Conservation (phyloP, 2,888 invertebrate species). For the Caenorhabditis panamensis region DNA sequence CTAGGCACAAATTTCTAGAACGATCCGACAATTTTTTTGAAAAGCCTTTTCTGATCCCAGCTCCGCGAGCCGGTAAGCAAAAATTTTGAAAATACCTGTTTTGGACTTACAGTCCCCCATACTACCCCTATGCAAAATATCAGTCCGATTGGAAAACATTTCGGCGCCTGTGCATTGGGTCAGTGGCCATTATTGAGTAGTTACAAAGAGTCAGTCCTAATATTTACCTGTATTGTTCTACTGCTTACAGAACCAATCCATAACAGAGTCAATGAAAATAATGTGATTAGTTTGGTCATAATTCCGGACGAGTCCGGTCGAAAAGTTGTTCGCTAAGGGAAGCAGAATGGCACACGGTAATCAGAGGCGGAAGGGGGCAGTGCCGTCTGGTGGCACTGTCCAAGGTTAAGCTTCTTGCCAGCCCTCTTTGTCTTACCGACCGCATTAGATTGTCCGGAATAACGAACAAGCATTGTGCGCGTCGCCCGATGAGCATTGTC, state of each 20-base stretch:
- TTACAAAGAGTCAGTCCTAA: too few species aligned
- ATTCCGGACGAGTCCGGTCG: conserved; percentile 55
- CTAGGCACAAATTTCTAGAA: too few species aligned
- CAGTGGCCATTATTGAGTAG: too few species aligned
- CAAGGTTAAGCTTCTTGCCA: conserved; percentile 43
- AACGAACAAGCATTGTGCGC: conserved; percentile 56
- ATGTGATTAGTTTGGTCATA: conserved; percentile 13
- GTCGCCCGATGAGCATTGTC: conserved; percentile 49
- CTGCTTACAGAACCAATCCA: conserved; percentile 36
- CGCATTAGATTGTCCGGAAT: conserved; percentile 58
- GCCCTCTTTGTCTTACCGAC: conserved; percentile 49
- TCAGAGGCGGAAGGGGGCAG: conserved; percentile 27
- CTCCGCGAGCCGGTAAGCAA: too few species aligned
- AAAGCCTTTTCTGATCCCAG: too few species aligned
- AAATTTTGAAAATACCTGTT: too few species aligned
- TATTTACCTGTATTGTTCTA: conserved; percentile 62
- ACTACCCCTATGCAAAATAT: too few species aligned
- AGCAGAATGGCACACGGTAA: conserved; percentile 31
- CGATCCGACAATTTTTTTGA: too few species aligned
- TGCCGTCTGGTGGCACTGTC: conserved; percentile 33
- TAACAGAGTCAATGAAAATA: conserved; percentile 1
- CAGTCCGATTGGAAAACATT: too few species aligned
- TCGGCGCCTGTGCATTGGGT: too few species aligned
- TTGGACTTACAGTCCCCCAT: too few species aligned
- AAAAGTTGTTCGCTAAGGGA: conserved; percentile 36